phyloP scores from a whole-genome alignment of 2,797 vertebrate genomes.

The Coendou prehensilis region DNA sequence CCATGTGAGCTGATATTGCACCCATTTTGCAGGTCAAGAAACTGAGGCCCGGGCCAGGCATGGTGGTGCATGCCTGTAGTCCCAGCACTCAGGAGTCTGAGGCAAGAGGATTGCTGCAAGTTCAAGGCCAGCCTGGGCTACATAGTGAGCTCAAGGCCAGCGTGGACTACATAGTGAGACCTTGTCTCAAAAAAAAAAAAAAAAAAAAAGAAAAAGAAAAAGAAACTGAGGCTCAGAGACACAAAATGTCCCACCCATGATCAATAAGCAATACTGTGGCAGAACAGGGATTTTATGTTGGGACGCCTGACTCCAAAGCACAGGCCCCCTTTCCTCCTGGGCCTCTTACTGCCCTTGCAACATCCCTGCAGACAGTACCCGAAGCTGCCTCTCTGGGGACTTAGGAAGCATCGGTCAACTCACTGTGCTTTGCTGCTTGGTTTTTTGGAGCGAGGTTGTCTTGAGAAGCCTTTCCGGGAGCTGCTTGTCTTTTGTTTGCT shows the following conservation, averaged over 20 bases:
- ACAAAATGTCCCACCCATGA: neutral
- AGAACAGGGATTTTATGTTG: neutral
- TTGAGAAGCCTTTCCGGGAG: slow-evolving; percentile 23
- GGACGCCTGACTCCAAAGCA: neutral
- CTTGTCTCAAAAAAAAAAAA: too few relatives aligned
- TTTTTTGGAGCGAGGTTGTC: neutral
- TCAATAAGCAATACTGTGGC: neutral
- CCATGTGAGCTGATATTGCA: neutral
- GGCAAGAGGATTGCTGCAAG: too few relatives aligned
- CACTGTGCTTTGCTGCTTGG: slow-evolving; percentile 24
- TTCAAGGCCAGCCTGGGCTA: too few relatives aligned
- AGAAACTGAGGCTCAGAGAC: neutral
- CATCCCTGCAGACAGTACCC: neutral
- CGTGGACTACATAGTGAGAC: too few relatives aligned
- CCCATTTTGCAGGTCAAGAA: neutral
- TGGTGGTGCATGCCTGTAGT: neutral
- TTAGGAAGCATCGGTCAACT: neutral
- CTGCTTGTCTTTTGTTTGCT: slow-evolving; percentile 57
- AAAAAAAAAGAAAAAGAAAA: too few relatives aligned
- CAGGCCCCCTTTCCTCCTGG: too few relatives aligned
- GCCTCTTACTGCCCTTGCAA: neutral
- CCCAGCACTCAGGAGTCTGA: too few relatives aligned
- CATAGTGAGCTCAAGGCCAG: too few relatives aligned
- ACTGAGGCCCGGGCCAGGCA: neutral
- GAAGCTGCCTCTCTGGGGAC: too few relatives aligned